A percentile compares a stretch with the other conserved stretches of the same genome.
Conservation (phyloP, 2,888 invertebrate species). For the Pherbina coryleti region DNA sequence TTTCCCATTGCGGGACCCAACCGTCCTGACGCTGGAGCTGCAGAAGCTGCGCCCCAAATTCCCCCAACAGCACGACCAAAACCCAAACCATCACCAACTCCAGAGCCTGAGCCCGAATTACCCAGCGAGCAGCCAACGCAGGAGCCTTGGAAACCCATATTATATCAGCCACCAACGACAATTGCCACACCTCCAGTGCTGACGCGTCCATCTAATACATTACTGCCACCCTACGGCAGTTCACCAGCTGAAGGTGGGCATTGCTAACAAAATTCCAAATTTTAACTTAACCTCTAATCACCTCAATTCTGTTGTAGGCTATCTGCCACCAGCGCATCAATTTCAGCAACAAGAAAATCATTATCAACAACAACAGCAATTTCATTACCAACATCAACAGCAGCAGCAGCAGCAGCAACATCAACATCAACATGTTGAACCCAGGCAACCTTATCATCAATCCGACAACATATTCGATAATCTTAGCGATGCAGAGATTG, state of each 20-base stretch:
- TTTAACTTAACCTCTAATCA: background rate
- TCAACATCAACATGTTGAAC: slow-evolving; percentile 43
- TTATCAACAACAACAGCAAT: slow-evolving; percentile 43
- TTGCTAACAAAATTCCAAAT: background rate
- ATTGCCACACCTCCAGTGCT: slow-evolving; percentile 45
- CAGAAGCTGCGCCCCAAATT: slow-evolving; percentile 64
- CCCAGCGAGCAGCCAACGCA: slow-evolving; percentile 49
- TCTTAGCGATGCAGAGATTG: slow-evolving; percentile 61
- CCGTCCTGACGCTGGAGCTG: slow-evolving; percentile 59
- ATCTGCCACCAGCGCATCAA: slow-evolving; percentile 57
- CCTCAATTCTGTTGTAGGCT: slow-evolving; percentile 50
- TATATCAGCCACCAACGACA: slow-evolving; percentile 48
- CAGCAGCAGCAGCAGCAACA: slow-evolving; percentile 43
- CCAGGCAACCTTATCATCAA: slow-evolving; percentile 43
- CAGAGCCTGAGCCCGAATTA: slow-evolving; percentile 47
- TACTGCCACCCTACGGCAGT: slow-evolving; percentile 60
- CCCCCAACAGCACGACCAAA: slow-evolving; percentile 50
- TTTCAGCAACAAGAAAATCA: slow-evolving; percentile 43
- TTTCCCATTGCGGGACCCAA: slow-evolving; percentile 55
- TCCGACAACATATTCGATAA: slow-evolving; percentile 57
- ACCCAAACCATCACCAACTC: slow-evolving; percentile 41
- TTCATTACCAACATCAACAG: slow-evolving; percentile 34
- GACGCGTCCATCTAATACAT: slow-evolving; percentile 60
- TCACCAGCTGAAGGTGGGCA: slow-evolving; percentile 57
- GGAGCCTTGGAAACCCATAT: slow-evolving; percentile 60